These are phyloP conservation scores for Drosophila tanythrix DNA, from an alignment of 2,888 invertebrate species.

Conservation along the genomic window DNA sequence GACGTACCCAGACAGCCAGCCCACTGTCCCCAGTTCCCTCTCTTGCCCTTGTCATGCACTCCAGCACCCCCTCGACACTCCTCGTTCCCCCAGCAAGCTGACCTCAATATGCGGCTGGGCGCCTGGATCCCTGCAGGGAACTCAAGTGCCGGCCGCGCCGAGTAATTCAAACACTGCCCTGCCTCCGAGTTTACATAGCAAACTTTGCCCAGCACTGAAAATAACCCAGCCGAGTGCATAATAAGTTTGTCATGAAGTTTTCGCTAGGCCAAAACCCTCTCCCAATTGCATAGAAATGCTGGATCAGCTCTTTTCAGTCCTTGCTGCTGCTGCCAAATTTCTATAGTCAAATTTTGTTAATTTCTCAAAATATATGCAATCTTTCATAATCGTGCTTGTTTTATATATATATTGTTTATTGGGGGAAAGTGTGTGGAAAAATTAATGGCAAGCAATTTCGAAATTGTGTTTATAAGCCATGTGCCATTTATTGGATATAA, in stretches of 20 bases:
- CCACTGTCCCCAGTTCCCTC: constrained; percentile 13
- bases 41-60: constrained; percentile 3
- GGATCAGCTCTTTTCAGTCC: constrained; percentile 44
- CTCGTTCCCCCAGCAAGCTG: constrained; percentile 33
- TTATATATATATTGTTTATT: neutral
- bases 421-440: constrained; percentile 12
- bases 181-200: constrained; percentile 70
- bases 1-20: constrained; percentile 49
- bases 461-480: constrained; percentile 30
- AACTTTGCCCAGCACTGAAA: constrained; percentile 67
- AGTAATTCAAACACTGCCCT: constrained; percentile 75
- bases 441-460: constrained; percentile 35
- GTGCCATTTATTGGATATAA: neutral
- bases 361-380: constrained; percentile 39
- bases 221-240: constrained; percentile 65
- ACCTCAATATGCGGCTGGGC: constrained; percentile 72
- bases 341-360: constrained; percentile 41
- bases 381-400: constrained; percentile 22
- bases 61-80: neutral
- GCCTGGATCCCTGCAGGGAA: constrained; percentile 55
- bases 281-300: constrained; percentile 42
- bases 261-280: neutral
- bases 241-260: constrained; percentile 65
- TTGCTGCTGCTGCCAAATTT: constrained; percentile 20
- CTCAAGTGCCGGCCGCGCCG: constrained; percentile 71